Conservation (phyloP, 2,797 vertebrate genomes). For the Ciconia nigra region DNA sequence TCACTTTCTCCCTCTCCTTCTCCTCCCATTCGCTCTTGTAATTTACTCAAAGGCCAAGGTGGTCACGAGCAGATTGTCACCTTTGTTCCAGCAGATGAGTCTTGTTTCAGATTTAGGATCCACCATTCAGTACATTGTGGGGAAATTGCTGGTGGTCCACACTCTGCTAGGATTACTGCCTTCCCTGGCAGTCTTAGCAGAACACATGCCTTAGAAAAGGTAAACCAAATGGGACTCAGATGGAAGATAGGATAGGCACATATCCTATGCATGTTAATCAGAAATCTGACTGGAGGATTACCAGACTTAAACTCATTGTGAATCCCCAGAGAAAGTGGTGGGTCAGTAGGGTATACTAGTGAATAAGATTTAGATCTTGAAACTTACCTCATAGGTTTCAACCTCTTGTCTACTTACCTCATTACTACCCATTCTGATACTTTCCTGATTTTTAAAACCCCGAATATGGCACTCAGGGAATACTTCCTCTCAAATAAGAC, state of each 20-base stretch:
- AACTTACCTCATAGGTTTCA: not conserved
- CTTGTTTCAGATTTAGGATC: not conserved
- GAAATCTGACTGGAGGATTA: not conserved
- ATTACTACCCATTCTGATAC: not conserved
- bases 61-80: not conserved
- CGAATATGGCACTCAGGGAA: not conserved
- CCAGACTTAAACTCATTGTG: not conserved
- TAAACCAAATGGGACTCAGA: not conserved
- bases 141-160: not conserved
- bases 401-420: not conserved
- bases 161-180: not conserved
- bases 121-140: not conserved
- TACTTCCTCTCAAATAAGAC: not conserved
- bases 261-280: not conserved
- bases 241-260: not conserved
- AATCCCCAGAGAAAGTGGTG: not conserved
- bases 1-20: not conserved
- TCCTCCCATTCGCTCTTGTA: not conserved
- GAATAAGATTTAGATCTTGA: not conserved
- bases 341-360: not conserved
- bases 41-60: not conserved
- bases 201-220: not conserved
- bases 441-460: not conserved
- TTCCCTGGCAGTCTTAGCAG: not conserved
- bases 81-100: rapidly evolving